Base-by-base conservation (phyloP, 92 coral and sea anemone species). In the Pocillopora grandis region DNA sequence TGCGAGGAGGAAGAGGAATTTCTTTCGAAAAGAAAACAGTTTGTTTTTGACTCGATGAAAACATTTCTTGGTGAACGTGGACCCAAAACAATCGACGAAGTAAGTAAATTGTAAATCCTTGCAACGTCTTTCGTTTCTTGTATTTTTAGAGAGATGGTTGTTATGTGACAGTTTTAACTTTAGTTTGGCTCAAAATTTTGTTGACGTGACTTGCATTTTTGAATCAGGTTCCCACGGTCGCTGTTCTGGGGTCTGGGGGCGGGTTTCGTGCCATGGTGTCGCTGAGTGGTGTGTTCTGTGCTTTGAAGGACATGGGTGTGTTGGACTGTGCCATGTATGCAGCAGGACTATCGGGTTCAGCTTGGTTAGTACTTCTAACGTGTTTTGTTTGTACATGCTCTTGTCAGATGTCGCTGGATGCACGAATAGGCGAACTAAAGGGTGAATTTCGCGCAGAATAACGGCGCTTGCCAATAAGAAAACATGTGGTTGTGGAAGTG, bases 241-340 rank as follows among this genome's bases (percentile, higher is more conserved):
- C 95, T 9, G 60, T 95, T 20, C 93, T 95, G 49, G 98, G 98
- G 71, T 95, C 98, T 52, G 98, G 98, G 2, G 98, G 98, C 62
- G 98, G 98, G 8, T 95, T 91, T 76, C 95, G 98, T 21, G 98
- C 98, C 77, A 90, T 94, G 95, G 91, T 92, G 33, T 91, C 88
- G 15, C 75, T 91, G 70, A 88, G 95, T 15, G 98, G 98, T 20
- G 98, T 86, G 14, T 79, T 86, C 77, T 84, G 91, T 80, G 98
- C 98, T 5, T 80, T 95, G 58, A 86, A 86, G 70, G 98, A 95
- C 77, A 88, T 89, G 66, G 88, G 80, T 13, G 71, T 95, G 35
- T 78, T 95, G 23, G 98, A 93, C 62, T 95, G 98, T 58, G 80
- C 84, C 63, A 93, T 93, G 73, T 95, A 91, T 75, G 70, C 91